A percentile compares a stretch with the other conserved stretches of the same genome.
These are phyloP conservation scores for Chionodraco myersi DNA, from an alignment of 2,113 vertebrate species.

Conservation along the genomic window DNA sequence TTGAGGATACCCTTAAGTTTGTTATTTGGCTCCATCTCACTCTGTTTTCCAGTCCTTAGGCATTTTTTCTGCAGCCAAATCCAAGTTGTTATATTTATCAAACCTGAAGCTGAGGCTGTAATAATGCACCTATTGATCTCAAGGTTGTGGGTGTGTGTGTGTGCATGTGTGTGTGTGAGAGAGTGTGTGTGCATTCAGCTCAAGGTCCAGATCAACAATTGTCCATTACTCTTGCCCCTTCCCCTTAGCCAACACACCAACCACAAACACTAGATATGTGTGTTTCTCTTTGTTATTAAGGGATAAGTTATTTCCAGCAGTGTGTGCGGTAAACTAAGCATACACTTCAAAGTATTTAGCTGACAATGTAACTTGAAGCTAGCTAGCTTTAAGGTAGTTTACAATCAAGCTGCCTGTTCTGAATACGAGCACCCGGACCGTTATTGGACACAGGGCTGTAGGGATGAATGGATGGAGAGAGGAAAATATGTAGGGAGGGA, in stretches of 20 bases:
- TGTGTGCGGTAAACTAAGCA: too few species aligned
- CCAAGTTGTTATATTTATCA: constrained; percentile 55
- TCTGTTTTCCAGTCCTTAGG: constrained; percentile 9
- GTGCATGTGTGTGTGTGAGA: not conserved
- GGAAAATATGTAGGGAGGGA: too few species aligned
- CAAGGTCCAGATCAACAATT: constrained; percentile 26
- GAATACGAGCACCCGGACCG: too few species aligned
- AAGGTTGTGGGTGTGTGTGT: not conserved
- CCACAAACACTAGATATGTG: constrained; percentile 15
- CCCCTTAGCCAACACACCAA: constrained; percentile 20
- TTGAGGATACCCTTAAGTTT: not conserved
- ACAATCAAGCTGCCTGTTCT: too few species aligned
- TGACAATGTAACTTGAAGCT: too few species aligned
- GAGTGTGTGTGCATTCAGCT: constrained; percentile 5
- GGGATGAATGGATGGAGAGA: too few species aligned
- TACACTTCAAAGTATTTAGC: too few species aligned
- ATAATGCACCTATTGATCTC: constrained; percentile 60
- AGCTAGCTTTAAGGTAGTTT: too few species aligned
- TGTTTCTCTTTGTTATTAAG: too few species aligned
- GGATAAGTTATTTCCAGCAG: too few species aligned
- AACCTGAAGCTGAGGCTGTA: constrained; percentile 35
- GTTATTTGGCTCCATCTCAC: not conserved
- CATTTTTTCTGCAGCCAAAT: constrained; percentile 27
- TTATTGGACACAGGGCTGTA: too few species aligned
- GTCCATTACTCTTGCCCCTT: constrained; percentile 43